phyloP scores from a whole-genome alignment of 2,888 invertebrate genomes.

The Himalopsyche japonica region DNA sequence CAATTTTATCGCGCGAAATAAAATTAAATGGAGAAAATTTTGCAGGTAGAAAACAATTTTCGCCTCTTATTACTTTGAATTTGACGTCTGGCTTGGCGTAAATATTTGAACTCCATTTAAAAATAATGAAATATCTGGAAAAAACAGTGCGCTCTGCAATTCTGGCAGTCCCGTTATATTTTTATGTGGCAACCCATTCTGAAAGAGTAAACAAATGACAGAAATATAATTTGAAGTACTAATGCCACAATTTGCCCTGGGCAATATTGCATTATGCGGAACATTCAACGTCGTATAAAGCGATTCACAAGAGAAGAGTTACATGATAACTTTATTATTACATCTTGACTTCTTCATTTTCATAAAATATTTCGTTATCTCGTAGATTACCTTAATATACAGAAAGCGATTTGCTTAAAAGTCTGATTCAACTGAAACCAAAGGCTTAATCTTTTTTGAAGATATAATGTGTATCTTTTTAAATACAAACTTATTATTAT shows the following conservation, averaged over 20 bases:
- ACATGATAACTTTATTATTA: too few relatives aligned
- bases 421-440: too few relatives aligned
- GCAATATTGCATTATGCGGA: background rate
- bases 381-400: too few relatives aligned
- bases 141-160: background rate
- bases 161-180: background rate
- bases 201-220: background rate
- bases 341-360: too few relatives aligned
- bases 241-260: background rate
- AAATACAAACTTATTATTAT: too few relatives aligned
- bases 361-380: too few relatives aligned
- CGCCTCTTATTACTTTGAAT: background rate
- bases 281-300: background rate
- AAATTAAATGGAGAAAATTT: background rate
- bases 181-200: background rate
- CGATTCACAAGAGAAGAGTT: background rate
- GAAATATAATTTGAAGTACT: background rate
- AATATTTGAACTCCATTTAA: background rate
- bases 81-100: background rate
- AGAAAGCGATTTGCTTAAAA: too few relatives aligned
- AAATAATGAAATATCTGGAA: background rate
- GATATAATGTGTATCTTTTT: too few relatives aligned
- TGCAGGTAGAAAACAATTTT: background rate
- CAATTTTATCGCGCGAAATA: background rate
- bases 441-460: too few relatives aligned